phyloP scores from a whole-genome alignment of 2,113 vertebrate species.

The Amblyopsis rosae region DNA sequence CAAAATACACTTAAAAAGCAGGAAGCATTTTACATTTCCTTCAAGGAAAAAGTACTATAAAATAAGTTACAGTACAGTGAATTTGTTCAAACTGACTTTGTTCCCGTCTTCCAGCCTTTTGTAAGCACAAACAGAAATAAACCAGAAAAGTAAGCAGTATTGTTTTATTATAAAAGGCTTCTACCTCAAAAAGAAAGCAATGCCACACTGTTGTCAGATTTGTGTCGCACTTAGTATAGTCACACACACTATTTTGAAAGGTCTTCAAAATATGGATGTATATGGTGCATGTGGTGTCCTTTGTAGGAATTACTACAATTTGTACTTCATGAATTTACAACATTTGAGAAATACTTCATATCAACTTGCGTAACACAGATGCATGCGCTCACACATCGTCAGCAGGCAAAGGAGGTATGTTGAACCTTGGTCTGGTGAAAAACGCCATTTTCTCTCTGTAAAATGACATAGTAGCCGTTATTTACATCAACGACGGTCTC shows the following conservation, averaged over 20 bases:
- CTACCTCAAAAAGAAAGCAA: slow-evolving; percentile 85
- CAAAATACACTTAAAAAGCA: slow-evolving; percentile 92
- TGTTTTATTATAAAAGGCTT: slow-evolving; percentile 83
- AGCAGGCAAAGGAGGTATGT: slow-evolving; percentile 94
- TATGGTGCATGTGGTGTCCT: slow-evolving; percentile 67
- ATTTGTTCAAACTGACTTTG: slow-evolving; percentile 96
- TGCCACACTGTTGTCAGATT: slow-evolving; percentile 82
- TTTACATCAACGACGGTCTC: not conserved
- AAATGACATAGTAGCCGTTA: not conserved
- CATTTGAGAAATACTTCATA: slow-evolving; percentile 88
- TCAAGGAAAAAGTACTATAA: slow-evolving; percentile 99
- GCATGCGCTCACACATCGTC: slow-evolving; percentile 90
- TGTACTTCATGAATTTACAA: slow-evolving; percentile 89
- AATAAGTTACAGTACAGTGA: slow-evolving; percentile 99
- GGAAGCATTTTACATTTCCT: slow-evolving; percentile 89
- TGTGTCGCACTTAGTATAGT: slow-evolving; percentile 63
- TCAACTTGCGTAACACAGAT: slow-evolving; percentile 72
- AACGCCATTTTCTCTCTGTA: slow-evolving; percentile 99
- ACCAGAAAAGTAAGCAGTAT: slow-evolving; percentile 82
- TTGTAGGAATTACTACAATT: slow-evolving; percentile 74
- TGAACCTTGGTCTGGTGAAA: slow-evolving; percentile 97
- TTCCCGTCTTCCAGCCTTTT: slow-evolving; percentile 96
- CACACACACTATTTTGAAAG: slow-evolving; percentile 53
- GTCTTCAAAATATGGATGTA: slow-evolving; percentile 82
- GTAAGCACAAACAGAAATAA: slow-evolving; percentile 86